Evolutionary conservation across 2,797 vertebrate species (phyloP).

Genomic region (Pseudotriccus pelzelni): DNA sequence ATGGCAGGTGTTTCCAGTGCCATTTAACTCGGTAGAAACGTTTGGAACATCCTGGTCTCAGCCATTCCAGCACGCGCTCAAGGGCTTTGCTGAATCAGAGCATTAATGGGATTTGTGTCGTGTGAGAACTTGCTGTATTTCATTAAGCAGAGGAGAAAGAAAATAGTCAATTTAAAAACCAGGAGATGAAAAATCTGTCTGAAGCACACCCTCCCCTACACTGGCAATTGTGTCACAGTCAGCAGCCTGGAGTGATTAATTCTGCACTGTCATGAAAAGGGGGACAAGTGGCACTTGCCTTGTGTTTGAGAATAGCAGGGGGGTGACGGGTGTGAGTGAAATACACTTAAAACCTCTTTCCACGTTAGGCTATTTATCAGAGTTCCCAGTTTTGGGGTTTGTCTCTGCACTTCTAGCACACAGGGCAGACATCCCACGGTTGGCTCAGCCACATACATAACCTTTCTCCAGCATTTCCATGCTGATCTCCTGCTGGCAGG

Average conservation of each 20-base stretch:
- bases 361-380: not conserved
- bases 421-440: not conserved
- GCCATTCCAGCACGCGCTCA: not conserved
- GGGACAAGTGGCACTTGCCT: not conserved
- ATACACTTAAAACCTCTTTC: not conserved
- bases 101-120: not conserved
- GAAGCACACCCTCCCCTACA: not conserved
- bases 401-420: not conserved
- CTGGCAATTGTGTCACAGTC: not conserved
- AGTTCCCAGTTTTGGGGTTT: rapidly evolving
- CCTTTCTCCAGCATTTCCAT: not conserved
- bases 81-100: not conserved
- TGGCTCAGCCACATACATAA: not conserved
- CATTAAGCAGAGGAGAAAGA: not conserved
- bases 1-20: not conserved
- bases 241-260: not conserved
- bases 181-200: not conserved
- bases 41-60: not conserved
- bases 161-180: not conserved
- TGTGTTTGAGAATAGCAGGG: not conserved
- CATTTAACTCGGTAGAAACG: not conserved
- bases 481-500: not conserved
- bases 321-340: not conserved
- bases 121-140: not conserved
- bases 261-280: not conserved